Percentiles rank a stretch among this genome's conserved stretches.
Conservation (phyloP, 2,113 vertebrate species). For the Tympanuchus pallidicinctus region DNA sequence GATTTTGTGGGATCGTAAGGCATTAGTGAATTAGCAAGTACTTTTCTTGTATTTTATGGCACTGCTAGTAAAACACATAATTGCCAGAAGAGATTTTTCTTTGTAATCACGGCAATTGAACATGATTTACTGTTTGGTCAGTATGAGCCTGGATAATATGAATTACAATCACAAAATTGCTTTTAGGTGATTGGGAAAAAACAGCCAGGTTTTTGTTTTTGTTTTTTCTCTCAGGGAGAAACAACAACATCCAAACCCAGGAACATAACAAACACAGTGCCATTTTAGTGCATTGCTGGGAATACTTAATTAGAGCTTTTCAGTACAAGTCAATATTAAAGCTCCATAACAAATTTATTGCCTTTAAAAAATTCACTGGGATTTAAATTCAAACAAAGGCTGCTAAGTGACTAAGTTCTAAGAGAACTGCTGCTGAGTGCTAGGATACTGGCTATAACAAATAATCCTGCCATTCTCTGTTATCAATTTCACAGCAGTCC, state of each 20-base stretch:
- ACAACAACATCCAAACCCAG: background rate
- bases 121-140: slow-evolving; percentile 46
- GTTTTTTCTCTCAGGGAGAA: background rate
- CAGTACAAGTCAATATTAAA: slow-evolving; percentile 17
- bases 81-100: background rate
- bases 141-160: slow-evolving; percentile 3
- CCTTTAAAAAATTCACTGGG: slow-evolving; percentile 32
- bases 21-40: background rate
- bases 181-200: slow-evolving; percentile 44
- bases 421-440: background rate
- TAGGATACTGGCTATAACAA: background rate
- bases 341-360: slow-evolving; percentile 20
- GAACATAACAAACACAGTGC: background rate
- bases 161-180: slow-evolving; percentile 25
- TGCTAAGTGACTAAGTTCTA: slow-evolving; percentile 31
- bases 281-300: slow-evolving; percentile 27
- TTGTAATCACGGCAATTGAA: slow-evolving; percentile 38
- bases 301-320: slow-evolving; percentile 13
- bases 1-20: background rate
- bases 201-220: background rate
- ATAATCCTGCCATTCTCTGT: background rate
- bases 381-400: slow-evolving; percentile 32
- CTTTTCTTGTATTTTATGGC: background rate
- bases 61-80: slow-evolving; percentile 15
- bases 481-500: background rate